Evolutionary conservation across 2,888 invertebrate genomes (phyloP).

Genomic region (Lasioglossum pauxillum): DNA sequence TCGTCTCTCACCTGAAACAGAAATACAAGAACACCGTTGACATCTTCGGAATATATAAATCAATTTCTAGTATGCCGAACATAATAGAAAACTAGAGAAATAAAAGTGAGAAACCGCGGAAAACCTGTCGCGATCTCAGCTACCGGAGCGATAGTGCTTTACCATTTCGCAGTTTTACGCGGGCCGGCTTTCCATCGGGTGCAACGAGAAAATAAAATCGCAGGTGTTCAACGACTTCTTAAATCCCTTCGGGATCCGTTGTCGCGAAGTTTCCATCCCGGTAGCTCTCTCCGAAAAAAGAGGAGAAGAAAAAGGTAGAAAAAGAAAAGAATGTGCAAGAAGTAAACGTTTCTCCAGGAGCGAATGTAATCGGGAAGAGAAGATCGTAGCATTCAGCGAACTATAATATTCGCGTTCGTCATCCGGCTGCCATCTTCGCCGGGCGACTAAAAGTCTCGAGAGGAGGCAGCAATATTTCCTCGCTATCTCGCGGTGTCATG

Average conservation of each 20-base stretch:
- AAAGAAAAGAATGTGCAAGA: neutral
- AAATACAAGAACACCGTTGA: neutral
- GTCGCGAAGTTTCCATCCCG: neutral
- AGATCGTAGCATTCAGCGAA: neutral
- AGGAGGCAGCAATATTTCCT: conserved; percentile 12
- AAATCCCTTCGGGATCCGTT: conserved; percentile 5
- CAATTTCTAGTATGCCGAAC: neutral
- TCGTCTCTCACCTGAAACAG: conserved; percentile 33
- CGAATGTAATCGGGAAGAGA: conserved; percentile 11
- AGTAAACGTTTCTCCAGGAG: conserved; percentile 2
- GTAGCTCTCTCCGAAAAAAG: neutral
- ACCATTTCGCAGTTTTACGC: neutral
- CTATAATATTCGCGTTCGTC: neutral
- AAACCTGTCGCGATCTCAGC: neutral
- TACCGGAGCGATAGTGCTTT: neutral
- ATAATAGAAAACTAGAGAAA: neutral
- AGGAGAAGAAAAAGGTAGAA: neutral
- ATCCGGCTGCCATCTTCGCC: neutral
- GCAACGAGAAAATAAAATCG: conserved; percentile 27
- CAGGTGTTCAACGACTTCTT: conserved; percentile 24
- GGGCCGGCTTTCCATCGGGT: neutral
- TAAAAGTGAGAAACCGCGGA: neutral
- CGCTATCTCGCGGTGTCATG: conserved; percentile 34
- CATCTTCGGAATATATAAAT: neutral
- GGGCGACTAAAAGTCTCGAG: conserved; percentile 24